A percentile compares a stretch with the other conserved stretches of the same genome.
phyloP scores from a whole-genome alignment of 1,140 invertebrate species.

The Plutomurus gul region DNA sequence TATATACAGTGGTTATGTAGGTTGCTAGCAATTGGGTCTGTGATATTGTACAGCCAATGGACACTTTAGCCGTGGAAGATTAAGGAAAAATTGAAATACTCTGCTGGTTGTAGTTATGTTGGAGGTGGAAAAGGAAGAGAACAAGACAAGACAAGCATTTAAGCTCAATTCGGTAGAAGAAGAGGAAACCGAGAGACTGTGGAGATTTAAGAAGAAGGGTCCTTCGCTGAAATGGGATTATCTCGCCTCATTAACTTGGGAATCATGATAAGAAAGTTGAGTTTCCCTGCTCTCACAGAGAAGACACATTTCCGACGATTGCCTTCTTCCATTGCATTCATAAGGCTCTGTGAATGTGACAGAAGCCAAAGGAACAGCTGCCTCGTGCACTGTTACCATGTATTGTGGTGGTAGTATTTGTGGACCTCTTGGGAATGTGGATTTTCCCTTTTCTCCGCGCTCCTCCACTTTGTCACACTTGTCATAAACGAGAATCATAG shows the following conservation, averaged over 20 bases:
- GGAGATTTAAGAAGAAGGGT: conserved; percentile 1
- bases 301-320: not conserved
- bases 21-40: too few relatives aligned
- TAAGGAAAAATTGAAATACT: too few relatives aligned
- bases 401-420: too few relatives aligned
- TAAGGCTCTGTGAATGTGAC: not conserved
- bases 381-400: too few relatives aligned
- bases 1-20: not conserved
- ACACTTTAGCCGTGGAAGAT: too few relatives aligned
- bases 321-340: not conserved
- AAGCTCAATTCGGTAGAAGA: not conserved
- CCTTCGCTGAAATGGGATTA: conserved; percentile 14
- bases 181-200: not conserved
- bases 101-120: too few relatives aligned
- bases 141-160: not conserved
- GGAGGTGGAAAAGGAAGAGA: too few relatives aligned
- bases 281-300: not conserved
- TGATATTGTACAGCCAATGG: too few relatives aligned
- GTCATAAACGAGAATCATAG: too few relatives aligned
- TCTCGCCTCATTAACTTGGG: conserved; percentile 17
- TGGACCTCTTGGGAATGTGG: conserved; percentile 5
- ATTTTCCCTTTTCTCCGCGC: not conserved
- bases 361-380: not conserved
- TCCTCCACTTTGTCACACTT: not conserved
- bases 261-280: conserved; percentile 22